Percentiles rank a stretch among this genome's conserved stretches.
Conservation (phyloP, 92 coral and sea anemone species). For the Virgularia gustaviana region DNA sequence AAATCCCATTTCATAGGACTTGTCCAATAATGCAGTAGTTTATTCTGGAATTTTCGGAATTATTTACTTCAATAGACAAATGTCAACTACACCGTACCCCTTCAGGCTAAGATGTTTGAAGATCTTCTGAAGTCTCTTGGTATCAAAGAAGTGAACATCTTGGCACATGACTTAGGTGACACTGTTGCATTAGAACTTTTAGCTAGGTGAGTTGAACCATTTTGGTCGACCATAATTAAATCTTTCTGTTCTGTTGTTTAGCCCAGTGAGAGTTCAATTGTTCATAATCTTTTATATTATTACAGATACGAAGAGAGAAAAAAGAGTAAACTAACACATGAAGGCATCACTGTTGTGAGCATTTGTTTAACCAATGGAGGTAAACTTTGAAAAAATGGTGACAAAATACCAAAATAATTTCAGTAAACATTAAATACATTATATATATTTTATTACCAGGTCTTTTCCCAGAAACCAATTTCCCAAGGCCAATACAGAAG, state of each 20-base stretch:
- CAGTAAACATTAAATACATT: no score
- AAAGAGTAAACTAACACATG: conserved; percentile 27
- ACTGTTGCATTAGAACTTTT: conserved; percentile 90
- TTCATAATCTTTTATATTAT: not conserved
- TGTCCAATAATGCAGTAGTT: not conserved
- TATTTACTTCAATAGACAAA: conserved; percentile 33
- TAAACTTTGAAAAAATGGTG: conserved; percentile 18
- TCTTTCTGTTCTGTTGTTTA: not conserved
- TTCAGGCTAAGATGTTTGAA: conserved; percentile 82
- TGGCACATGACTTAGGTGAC: conserved; percentile 94
- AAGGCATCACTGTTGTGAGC: conserved; percentile 53
- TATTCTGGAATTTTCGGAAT: not conserved
- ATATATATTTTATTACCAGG: no score
- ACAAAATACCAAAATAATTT: no score
- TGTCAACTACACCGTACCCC: conserved; percentile 69
- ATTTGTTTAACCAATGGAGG: conserved; percentile 97
- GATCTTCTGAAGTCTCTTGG: conserved; percentile 60
- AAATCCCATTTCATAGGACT: no score
- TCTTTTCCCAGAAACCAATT: conserved; percentile 82
- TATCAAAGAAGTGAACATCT: conserved; percentile 56
- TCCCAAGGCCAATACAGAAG: conserved; percentile 85
- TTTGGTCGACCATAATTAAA: no score
- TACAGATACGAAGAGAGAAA: conserved; percentile 74
- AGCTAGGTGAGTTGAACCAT: conserved; percentile 62
- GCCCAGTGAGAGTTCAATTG: no score